These are phyloP conservation scores for Adelges cooleyi DNA, from an alignment of 1,140 invertebrate species.

Conservation along the genomic window DNA sequence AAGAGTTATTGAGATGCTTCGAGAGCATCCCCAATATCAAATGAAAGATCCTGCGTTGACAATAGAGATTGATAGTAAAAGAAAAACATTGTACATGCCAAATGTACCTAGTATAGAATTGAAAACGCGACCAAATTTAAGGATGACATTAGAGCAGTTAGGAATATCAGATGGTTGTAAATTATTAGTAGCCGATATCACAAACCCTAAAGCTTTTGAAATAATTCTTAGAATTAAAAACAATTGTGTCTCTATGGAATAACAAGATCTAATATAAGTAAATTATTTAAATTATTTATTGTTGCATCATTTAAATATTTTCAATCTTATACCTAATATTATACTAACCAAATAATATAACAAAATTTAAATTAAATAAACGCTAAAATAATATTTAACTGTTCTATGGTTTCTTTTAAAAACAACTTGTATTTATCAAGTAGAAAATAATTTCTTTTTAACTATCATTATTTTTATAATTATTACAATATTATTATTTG, in stretches of 20 bases:
- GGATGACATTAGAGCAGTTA: conserved; percentile 72
- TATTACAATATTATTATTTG: no score
- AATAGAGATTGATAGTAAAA: conserved; percentile 64
- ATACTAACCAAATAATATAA: no score
- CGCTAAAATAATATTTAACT: no score
- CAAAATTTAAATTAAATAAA: no score
- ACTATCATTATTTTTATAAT: no score
- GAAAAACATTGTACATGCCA: conserved; percentile 86
- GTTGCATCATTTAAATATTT: no score
- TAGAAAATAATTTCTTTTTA: no score
- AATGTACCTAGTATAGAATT: conserved; percentile 81
- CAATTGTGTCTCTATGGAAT: conserved; percentile 9
- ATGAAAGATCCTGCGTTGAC: conserved; percentile 81
- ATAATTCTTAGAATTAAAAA: conserved; percentile 42
- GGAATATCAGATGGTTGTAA: conserved; percentile 69
- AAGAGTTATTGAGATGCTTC: conserved; percentile 68
- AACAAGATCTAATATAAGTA: no score
- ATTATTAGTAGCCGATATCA: conserved; percentile 79
- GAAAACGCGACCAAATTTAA: conserved; percentile 72
- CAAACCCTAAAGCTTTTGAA: conserved; percentile 64
- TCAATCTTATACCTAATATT: no score
- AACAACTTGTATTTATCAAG: no score
- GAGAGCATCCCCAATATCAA: conserved; percentile 61
- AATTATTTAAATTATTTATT: no score
- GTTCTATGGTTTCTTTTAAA: no score